Evolutionary conservation across 1,140 invertebrate genomes (phyloP).

Genomic region (Musca domestica): DNA sequence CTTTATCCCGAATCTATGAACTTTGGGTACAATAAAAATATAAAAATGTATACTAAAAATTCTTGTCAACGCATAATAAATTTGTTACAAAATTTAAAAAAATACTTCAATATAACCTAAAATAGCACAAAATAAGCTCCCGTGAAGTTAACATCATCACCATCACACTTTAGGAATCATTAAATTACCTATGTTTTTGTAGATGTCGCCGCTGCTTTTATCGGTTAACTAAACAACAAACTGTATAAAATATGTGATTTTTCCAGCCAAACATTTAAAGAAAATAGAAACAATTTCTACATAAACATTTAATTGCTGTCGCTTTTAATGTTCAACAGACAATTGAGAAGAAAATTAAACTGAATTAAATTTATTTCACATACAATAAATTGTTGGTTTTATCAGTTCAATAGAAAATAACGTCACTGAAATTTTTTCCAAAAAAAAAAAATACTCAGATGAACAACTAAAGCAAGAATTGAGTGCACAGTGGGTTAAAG

Average conservation of each 20-base stretch:
- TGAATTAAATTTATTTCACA: slow-evolving; percentile 18
- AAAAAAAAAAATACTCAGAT: background rate
- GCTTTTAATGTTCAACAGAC: background rate
- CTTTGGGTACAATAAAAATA: too few relatives aligned
- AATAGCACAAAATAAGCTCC: background rate
- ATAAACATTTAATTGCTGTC: slow-evolving; percentile 8
- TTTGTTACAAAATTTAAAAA: background rate
- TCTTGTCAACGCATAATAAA: background rate
- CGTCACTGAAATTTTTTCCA: slow-evolving; percentile 14
- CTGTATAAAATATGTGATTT: background rate
- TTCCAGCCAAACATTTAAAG: background rate
- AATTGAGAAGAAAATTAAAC: background rate
- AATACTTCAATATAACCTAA: background rate
- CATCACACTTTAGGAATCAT: slow-evolving; percentile 12
- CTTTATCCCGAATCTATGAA: background rate
- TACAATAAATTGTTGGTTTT: slow-evolving; percentile 6
- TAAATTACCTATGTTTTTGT: background rate
- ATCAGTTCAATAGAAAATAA: slow-evolving; percentile 19
- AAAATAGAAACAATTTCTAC: background rate
- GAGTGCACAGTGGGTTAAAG: background rate
- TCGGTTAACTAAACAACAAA: background rate
- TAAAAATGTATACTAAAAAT: background rate
- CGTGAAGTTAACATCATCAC: background rate
- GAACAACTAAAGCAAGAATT: background rate
- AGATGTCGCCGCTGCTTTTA: too few relatives aligned